Evolutionary conservation across 2,113 vertebrate genomes (phyloP).

Genomic region (Hassar affinis): DNA sequence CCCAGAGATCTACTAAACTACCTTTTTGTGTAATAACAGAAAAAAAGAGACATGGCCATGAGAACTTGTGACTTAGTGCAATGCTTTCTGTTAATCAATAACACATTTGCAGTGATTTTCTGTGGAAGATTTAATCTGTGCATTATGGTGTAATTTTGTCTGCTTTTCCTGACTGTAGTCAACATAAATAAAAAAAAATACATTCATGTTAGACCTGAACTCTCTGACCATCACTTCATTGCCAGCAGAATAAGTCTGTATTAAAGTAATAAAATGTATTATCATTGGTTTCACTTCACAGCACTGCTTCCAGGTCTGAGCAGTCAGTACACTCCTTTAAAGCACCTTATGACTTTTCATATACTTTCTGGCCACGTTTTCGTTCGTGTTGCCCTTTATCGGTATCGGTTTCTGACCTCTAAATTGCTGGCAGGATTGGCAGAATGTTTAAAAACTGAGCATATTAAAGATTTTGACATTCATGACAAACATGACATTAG

Average conservation of each 20-base stretch:
- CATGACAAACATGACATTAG: too few relatives aligned
- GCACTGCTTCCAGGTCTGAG: neutral
- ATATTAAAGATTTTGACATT: neutral
- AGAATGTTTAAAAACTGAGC: neutral
- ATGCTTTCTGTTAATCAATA: slow-evolving; percentile 25
- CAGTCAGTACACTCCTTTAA: neutral
- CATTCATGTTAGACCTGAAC: neutral
- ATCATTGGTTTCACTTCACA: neutral
- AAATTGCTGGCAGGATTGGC: neutral
- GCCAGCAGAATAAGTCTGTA: neutral
- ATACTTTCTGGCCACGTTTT: neutral
- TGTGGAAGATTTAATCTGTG: slow-evolving; percentile 17
- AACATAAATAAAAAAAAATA: slow-evolving; percentile 6
- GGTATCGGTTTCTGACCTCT: neutral
- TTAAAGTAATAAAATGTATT: neutral
- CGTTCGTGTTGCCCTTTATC: neutral
- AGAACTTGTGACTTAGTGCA: neutral
- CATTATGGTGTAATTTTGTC: slow-evolving; percentile 13
- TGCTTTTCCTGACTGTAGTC: slow-evolving; percentile 25
- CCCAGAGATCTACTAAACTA: neutral
- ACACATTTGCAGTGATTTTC: slow-evolving; percentile 21
- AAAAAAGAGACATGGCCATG: neutral
- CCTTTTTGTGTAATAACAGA: neutral
- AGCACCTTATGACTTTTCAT: neutral
- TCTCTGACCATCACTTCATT: slow-evolving; percentile 4